These are phyloP conservation scores for Calephelis virginiensis DNA, from an alignment of 1,140 invertebrate species.

Conservation along the genomic window DNA sequence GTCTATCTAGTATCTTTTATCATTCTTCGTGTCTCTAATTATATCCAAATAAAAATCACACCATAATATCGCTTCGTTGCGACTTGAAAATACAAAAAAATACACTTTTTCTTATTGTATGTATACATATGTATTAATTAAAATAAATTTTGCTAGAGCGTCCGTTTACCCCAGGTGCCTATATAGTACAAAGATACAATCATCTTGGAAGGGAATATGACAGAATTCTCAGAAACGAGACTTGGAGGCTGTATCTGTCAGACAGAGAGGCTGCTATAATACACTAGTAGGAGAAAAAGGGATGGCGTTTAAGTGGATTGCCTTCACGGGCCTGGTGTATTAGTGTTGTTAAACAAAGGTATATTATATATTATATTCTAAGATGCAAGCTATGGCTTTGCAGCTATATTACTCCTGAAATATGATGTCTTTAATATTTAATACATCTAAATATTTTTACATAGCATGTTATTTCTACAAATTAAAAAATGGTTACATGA, in stretches of 20 bases:
- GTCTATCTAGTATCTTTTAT: too few species aligned
- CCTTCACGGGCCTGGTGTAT: slow-evolving; percentile 50
- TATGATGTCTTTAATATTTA: too few species aligned
- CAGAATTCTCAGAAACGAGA: slow-evolving; percentile 48
- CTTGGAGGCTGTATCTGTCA: slow-evolving; percentile 45
- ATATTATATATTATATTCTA: slow-evolving; percentile 23
- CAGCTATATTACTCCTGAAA: not conserved
- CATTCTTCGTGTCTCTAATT: too few species aligned
- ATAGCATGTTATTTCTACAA: too few species aligned
- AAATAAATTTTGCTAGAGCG: not conserved
- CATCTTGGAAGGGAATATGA: slow-evolving; percentile 43
- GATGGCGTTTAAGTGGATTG: slow-evolving; percentile 49
- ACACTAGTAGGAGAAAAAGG: slow-evolving; percentile 25
- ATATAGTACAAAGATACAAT: slow-evolving; percentile 34
- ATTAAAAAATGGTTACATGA: too few species aligned
- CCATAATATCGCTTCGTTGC: too few species aligned
- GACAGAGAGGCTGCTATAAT: slow-evolving; percentile 30
- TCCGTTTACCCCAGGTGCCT: slow-evolving; percentile 11
- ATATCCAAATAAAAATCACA: too few species aligned
- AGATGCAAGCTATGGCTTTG: not conserved
- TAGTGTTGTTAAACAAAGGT: slow-evolving; percentile 45
- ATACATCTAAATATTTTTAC: too few species aligned
- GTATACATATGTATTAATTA: too few species aligned
- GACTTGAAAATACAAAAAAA: too few species aligned
- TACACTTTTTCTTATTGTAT: too few species aligned